Evolutionary conservation across 1,140 invertebrate genomes (phyloP).

Genomic region (Tetragnatha versicolor): DNA sequence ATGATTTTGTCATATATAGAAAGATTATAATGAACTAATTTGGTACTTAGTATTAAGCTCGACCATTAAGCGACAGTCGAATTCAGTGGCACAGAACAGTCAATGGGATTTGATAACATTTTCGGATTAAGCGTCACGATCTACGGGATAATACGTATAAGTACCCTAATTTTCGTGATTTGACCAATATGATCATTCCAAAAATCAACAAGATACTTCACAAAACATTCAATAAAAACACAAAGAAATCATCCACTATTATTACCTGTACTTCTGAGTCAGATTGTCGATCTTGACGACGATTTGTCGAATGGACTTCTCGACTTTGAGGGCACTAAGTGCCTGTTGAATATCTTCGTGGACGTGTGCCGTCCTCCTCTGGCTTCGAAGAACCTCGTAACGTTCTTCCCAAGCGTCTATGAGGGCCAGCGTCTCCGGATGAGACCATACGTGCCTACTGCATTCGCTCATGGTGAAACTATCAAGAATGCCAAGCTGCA

Average conservation of each 20-base stretch:
- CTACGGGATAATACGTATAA: not conserved
- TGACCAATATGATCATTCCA: no score
- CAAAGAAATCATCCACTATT: not conserved
- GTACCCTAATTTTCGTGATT: no score
- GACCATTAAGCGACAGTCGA: no score
- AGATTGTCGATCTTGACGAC: slow-evolving; percentile 23
- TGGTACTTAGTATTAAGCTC: no score
- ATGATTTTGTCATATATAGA: no score
- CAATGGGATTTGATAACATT: no score
- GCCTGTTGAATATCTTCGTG: slow-evolving; percentile 19
- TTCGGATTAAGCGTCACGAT: no score
- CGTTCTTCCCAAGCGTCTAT: slow-evolving; percentile 25
- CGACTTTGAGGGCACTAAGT: not conserved
- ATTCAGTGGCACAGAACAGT: no score
- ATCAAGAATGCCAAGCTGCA: no score
- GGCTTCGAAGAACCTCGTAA: not conserved
- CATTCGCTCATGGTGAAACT: no score
- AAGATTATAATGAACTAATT: no score
- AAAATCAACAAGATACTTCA: no score
- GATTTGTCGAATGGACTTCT: slow-evolving; percentile 36
- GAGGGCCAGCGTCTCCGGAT: not conserved
- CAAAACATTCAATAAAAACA: not conserved
- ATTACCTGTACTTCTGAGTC: slow-evolving; percentile 31
- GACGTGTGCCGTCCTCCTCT: slow-evolving; percentile 1
- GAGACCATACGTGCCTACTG: slow-evolving; percentile 16